Conservation (phyloP, 2,888 invertebrate genomes). For the Drosophila recens region DNA sequence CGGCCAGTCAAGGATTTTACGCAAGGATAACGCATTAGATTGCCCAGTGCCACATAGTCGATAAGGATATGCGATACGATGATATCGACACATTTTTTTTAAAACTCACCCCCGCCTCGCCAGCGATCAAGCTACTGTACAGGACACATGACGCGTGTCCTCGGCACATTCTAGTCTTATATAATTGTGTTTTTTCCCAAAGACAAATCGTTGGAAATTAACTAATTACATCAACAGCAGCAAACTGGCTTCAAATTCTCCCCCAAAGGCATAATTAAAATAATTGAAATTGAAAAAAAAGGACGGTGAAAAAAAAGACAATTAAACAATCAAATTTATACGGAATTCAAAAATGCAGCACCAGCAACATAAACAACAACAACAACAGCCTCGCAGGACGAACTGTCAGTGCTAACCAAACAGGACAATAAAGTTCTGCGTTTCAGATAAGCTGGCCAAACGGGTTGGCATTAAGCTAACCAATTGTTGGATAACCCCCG, state of each 20-base stretch:
- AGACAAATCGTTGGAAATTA: constrained; percentile 76
- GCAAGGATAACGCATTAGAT: constrained; percentile 62
- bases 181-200: constrained; percentile 58
- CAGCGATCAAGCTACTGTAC: neutral
- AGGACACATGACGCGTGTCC: constrained; percentile 66
- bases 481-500: no score
- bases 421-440: constrained; percentile 45
- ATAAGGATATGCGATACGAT: constrained; percentile 47
- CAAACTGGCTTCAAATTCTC: constrained; percentile 28
- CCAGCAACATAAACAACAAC: constrained; percentile 31
- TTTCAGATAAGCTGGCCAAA: constrained; percentile 46
- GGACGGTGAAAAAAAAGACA: constrained; percentile 51
- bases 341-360: constrained; percentile 59
- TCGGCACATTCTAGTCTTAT: constrained; percentile 48
- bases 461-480: constrained; percentile 37
- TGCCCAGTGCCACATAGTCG: constrained; percentile 21
- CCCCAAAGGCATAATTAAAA: constrained; percentile 63
- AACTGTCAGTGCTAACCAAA: constrained; percentile 33
- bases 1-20: constrained; percentile 55
- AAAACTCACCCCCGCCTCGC: constrained; percentile 29
- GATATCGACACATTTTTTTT: constrained; percentile 21
- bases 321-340: constrained; percentile 76
- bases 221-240: constrained; percentile 66
- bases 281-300: constrained; percentile 65
- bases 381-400: constrained; percentile 23